These are phyloP conservation scores for Heloderma charlesbogerti DNA, from an alignment of 2,113 vertebrate species.

Conservation along the genomic window DNA sequence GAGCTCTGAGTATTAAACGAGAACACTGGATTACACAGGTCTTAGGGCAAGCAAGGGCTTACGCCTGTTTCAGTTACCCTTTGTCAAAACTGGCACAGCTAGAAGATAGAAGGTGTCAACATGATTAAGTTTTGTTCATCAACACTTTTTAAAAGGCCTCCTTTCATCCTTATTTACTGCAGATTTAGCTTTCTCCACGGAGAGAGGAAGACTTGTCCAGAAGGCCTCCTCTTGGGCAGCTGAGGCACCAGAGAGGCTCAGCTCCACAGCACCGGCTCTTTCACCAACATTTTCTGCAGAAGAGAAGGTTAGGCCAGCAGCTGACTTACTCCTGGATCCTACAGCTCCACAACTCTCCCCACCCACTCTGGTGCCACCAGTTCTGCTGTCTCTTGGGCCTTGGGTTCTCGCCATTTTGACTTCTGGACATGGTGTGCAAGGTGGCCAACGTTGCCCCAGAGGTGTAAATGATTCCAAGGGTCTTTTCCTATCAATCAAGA, in stretches of 20 bases:
- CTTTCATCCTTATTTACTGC: conserved; percentile 11
- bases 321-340: not conserved
- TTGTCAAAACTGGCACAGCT: conserved; percentile 32
- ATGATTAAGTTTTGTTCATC: not conserved
- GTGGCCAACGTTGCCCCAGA: too few species aligned
- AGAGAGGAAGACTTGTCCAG: not conserved
- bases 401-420: not conserved
- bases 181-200: not conserved
- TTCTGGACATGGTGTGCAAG: not conserved
- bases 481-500: not conserved
- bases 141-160: not conserved
- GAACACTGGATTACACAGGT: conserved; percentile 54
- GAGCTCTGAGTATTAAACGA: conserved; percentile 58
- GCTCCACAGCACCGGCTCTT: not conserved
- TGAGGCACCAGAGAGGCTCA: not conserved
- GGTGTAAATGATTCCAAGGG: not conserved
- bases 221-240: not conserved
- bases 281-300: not conserved
- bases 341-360: not conserved
- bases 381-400: not conserved
- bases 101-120: conserved; percentile 13
- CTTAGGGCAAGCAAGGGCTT: conserved; percentile 27
- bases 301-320: not conserved
- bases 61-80: conserved; percentile 60
- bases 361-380: too few species aligned